Conservation (phyloP, 2,797 vertebrate genomes). For the Poliocrania exsul region DNA sequence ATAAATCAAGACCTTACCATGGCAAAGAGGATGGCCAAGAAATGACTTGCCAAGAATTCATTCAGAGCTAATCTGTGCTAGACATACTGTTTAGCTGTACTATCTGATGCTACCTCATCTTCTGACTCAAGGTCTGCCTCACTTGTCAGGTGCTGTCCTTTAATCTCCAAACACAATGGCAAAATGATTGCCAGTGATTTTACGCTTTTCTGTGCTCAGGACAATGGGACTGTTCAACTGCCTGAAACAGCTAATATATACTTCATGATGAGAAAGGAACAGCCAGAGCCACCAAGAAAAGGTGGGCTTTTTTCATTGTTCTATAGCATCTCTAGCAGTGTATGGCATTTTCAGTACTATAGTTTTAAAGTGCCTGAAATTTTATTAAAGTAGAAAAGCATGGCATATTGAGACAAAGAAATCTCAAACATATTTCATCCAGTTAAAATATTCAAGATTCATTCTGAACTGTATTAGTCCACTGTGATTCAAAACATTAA, state of each 20-base stretch:
- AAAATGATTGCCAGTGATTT: conserved; percentile 28
- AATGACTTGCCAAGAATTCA: neutral
- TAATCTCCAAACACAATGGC: neutral
- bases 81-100: neutral
- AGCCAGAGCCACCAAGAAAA: neutral
- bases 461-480: neutral
- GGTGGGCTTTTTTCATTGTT: neutral
- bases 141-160: neutral
- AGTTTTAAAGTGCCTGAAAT: neutral
- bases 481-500: conserved; percentile 2
- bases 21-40: neutral
- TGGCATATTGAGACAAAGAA: neutral
- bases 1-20: neutral
- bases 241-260: neutral
- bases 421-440: neutral
- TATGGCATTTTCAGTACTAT: neutral
- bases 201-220: neutral
- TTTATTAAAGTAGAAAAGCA: neutral
- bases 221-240: neutral
- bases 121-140: neutral
- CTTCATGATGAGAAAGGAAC: neutral
- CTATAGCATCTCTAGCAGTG: neutral
- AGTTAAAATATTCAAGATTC: neutral
- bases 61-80: neutral
- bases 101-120: neutral